Evolutionary conservation across 2,113 vertebrate species (phyloP).

Genomic region (Phasianus colchicus): DNA sequence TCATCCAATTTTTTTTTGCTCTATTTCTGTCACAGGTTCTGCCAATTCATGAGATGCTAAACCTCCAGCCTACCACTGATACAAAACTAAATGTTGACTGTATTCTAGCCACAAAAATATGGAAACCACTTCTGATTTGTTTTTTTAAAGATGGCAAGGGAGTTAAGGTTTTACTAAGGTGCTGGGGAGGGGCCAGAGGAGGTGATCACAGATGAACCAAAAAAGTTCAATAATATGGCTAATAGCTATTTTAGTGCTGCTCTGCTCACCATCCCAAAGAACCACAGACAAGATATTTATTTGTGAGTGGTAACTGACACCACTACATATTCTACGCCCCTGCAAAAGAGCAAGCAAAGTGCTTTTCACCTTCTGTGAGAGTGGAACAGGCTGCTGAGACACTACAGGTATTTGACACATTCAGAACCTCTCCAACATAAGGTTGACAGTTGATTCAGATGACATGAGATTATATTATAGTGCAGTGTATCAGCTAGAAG

Average conservation of each 20-base stretch:
- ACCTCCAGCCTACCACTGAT: neutral
- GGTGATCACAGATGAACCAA: neutral
- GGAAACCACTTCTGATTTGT: neutral
- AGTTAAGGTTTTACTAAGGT: neutral
- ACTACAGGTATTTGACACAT: neutral
- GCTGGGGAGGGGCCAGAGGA: neutral
- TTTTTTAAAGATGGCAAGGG: neutral
- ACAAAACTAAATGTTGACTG: conserved; percentile 21
- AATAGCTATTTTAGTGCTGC: neutral
- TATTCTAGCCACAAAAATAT: neutral
- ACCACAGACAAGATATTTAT: neutral
- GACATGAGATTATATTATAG: neutral
- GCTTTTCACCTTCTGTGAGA: neutral
- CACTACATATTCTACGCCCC: neutral
- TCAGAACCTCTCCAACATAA: neutral
- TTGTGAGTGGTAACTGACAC: neutral
- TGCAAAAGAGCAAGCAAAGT: neutral
- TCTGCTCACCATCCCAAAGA: neutral
- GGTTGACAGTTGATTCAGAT: neutral
- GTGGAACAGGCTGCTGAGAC: neutral
- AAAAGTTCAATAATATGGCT: neutral
- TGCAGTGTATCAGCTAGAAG: neutral
- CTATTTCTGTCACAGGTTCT: conserved; percentile 1
- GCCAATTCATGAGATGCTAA: conserved; percentile 28
- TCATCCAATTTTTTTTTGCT: neutral